A percentile compares a stretch with the other conserved stretches of the same genome.
Conservation (phyloP, 2,113 vertebrate species). For the Leptosomus discolor region DNA sequence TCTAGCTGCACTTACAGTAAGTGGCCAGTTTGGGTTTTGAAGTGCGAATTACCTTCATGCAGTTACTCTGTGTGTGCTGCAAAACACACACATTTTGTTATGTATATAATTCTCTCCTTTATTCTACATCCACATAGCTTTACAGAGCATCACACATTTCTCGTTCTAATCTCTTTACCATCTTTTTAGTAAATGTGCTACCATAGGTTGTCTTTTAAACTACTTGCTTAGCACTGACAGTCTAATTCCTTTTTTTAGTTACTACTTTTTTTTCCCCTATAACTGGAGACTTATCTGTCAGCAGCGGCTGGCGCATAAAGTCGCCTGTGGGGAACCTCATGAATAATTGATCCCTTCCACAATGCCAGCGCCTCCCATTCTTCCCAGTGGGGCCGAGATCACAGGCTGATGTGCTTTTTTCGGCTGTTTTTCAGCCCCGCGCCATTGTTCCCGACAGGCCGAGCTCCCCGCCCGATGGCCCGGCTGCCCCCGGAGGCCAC, state of each 20-base stretch:
- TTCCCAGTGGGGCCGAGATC: neutral
- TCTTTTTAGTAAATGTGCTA: neutral
- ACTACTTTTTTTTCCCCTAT: neutral
- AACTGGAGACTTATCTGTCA: neutral
- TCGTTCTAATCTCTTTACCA: neutral
- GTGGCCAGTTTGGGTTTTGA: neutral
- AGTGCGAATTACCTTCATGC: neutral
- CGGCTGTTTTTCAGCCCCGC: fast-evolving
- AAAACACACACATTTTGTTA: neutral
- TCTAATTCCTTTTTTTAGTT: neutral
- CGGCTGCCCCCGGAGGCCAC: fast-evolving
- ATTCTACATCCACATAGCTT: neutral
- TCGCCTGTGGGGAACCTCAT: neutral
- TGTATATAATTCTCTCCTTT: neutral
- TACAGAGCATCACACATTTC: neutral
- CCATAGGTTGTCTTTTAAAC: neutral
- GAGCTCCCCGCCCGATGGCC: neutral
- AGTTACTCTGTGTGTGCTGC: neutral
- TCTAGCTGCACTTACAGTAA: neutral
- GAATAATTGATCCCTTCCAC: conserved; percentile 10
- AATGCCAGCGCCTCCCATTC: neutral
- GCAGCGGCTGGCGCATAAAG: neutral
- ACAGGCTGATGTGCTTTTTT: neutral
- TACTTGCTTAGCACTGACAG: neutral
- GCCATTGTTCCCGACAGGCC: neutral